Evolutionary conservation across 2,797 vertebrate species (phyloP), one percentile per base, ranked within the genome.

Genomic region (Taeniopygia guttata): DNA sequence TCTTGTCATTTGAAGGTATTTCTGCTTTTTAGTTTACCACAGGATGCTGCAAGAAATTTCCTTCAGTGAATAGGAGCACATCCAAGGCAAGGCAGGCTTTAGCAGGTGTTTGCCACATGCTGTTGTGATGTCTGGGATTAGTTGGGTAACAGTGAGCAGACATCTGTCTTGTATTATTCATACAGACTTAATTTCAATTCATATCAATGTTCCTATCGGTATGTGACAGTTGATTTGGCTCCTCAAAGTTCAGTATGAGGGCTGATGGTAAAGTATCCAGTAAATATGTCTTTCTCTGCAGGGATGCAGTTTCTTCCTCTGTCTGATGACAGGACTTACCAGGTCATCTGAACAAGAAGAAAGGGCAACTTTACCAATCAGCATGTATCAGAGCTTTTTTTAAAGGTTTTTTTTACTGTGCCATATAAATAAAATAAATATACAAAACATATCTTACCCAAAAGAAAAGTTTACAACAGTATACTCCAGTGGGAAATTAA

Each of bases 141-240:
- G 26, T 23, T 85, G 86, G 84, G 89, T 87, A 95, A 94, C 60
- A 95, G 56, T 51, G 68, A 96, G 55, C 46, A 85, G 89, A 84
- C 89, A 94, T 89, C 56, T 91, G 72, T 62, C 46, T 74, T 73
- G 14, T 27, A 38, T 96, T 85, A 81, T 58, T 84, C 64, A 69
- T 85, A 90, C 84, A 95, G 72, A 90, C 76, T 96, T 94, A 2
- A 20, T 76, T 95, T 95, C 86, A 81, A 70, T 84, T 93, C 48
- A 69, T 93, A 86, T 96, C 90, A 88, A 66, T 94, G 93, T 85
- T 96, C 55, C 82, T 97, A 83, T 87, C 96, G 93, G 72, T 75
- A 84, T 93, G 89, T 67, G 83, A 94, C 23, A 85, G 81, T 95
- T 93, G 64, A 91, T 95, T 94, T 84, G 63, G 72, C 64, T 75